phyloP scores from a whole-genome alignment of 2,888 invertebrate species.

The Linnaemya tessellans region DNA sequence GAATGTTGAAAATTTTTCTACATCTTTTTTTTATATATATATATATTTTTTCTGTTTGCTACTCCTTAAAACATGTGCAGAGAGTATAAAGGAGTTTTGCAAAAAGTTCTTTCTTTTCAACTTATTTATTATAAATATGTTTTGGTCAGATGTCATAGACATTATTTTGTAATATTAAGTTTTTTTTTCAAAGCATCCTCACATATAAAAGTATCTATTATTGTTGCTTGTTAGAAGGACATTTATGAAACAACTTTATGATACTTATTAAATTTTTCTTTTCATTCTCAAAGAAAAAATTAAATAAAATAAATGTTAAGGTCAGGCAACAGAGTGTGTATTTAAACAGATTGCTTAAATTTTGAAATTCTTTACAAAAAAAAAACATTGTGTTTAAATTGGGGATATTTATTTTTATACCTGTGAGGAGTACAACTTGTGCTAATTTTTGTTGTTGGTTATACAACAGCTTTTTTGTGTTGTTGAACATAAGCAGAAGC shows the following conservation, averaged over 20 bases:
- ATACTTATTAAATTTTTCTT: not conserved
- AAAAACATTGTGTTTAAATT: too few species aligned
- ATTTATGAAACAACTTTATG: slow-evolving; percentile 46
- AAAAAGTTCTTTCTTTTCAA: slow-evolving; percentile 14
- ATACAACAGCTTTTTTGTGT: too few species aligned
- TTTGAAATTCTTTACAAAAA: too few species aligned
- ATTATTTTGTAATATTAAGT: slow-evolving; percentile 60
- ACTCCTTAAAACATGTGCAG: not conserved
- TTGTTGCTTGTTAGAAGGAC: slow-evolving; percentile 41
- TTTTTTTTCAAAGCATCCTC: not conserved
- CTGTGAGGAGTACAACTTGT: too few species aligned
- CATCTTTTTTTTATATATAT: not conserved
- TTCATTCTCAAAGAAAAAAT: too few species aligned
- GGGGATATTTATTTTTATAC: too few species aligned
- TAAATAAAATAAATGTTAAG: slow-evolving; percentile 14
- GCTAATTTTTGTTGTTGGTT: too few species aligned
- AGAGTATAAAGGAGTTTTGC: slow-evolving; percentile 13
- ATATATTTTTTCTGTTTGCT: not conserved
- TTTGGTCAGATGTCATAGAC: slow-evolving; percentile 70
- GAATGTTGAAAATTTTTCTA: slow-evolving; percentile 40
- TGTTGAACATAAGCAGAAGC: too few species aligned
- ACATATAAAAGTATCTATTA: slow-evolving; percentile 36
- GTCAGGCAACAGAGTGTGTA: not conserved
- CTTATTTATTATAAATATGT: slow-evolving; percentile 68
- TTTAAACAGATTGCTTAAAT: not conserved